Evolutionary conservation across 2,797 vertebrate species (phyloP), one percentile per base, ranked within the genome.

Genomic region (Adelosebastes latens): DNA sequence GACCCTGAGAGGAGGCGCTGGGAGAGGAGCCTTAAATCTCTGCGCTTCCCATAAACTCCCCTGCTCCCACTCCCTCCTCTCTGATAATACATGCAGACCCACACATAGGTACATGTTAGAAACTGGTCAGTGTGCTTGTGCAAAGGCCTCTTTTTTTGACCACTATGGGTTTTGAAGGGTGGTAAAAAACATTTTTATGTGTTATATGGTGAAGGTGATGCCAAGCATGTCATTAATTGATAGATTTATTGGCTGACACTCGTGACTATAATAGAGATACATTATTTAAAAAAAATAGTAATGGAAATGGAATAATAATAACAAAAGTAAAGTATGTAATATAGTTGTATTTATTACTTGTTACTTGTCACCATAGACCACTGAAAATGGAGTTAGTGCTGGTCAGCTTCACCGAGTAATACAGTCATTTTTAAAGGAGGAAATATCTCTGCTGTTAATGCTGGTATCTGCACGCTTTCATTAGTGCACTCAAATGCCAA

Each of bases 1-100:
- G 90, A 94, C 91, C 92, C 85, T 46, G 81, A 75, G 77, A 87
- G 80, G 79, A 89, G 80, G 79, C 1, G 6, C 87, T 34, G 76
- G 79, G 84, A 86, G 85, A 79, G 32, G 18, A 67, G 85, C 73
- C 83, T 86, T 90, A 86, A 89, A 91, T 86, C 86, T 83, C 67
- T 39, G 77, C 42, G 31, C 72, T 77, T 68, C 73, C 61, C 77
- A 63, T 73, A 82, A 84, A 83, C 68, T 66, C 58, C 39, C 7
- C 46, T 8, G 2, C 77, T 79, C 67, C 29, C 36, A 76, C 64
- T 46, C 68, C 27, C 74, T 63, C 18, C 16, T 68, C 64, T 39
- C 52, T 60, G 8, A 79, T 25, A 63, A 83, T 55, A 72, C 60
- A 80, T 10, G 4, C 60, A 77, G 52, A 67, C 10, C 27, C 14